These are phyloP conservation scores for Branchipolynoe longqiensis DNA, from an alignment of 2,888 invertebrate genomes.

Conservation along the genomic window DNA sequence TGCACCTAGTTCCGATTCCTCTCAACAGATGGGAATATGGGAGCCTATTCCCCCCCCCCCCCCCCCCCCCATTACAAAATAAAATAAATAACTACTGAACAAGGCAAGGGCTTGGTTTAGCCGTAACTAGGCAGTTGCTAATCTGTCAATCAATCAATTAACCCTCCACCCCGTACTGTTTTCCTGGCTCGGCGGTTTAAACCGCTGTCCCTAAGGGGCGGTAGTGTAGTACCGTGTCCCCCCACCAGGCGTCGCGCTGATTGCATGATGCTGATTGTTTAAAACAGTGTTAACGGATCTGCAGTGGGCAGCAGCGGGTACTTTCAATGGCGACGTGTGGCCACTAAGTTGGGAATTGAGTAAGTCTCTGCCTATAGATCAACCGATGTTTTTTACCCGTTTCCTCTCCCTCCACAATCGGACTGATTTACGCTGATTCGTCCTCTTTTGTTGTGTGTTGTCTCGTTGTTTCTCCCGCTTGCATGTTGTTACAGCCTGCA, in stretches of 20 bases:
- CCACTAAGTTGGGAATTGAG: conserved; percentile 96
- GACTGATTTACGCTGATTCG: not conserved
- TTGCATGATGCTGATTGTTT: conserved; percentile 44
- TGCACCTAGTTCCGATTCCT: too few species aligned
- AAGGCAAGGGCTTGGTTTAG: too few species aligned
- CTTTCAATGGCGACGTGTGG: conserved; percentile 93
- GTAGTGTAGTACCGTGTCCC: not conserved
- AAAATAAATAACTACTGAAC: too few species aligned
- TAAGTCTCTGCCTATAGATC: conserved; percentile 85
- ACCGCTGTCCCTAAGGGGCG: not conserved
- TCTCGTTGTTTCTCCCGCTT: conserved; percentile 33
- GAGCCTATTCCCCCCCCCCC: too few species aligned
- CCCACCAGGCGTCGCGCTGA: conserved; percentile 5
- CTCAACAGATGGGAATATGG: too few species aligned
- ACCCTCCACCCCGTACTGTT: too few species aligned
- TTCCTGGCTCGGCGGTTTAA: too few species aligned
- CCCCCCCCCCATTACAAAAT: too few species aligned
- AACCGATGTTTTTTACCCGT: conserved; percentile 7
- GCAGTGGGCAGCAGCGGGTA: conserved; percentile 69
- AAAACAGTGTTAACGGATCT: conserved; percentile 46
- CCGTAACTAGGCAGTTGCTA: too few species aligned
- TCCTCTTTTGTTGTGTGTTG: conserved; percentile 14
- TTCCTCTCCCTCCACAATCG: not conserved
- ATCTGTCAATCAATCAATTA: too few species aligned
- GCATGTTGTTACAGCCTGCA: conserved; percentile 25